Conservation (phyloP, 1,140 invertebrate genomes). For the Rhizoglyphus robini region DNA sequence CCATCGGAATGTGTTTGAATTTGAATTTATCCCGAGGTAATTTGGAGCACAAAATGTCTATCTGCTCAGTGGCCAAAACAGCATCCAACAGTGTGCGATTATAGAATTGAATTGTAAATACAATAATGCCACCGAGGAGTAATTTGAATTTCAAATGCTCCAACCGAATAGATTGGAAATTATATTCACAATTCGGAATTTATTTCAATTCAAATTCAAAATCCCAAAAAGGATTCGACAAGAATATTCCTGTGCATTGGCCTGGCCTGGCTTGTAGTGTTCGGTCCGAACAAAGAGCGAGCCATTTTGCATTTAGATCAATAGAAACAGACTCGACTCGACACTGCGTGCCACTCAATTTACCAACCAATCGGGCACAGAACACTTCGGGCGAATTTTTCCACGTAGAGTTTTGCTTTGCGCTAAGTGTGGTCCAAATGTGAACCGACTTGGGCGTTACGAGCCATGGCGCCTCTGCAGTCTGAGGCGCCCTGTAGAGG, state of each 20-base stretch:
- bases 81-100: background rate
- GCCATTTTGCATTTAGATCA: too few relatives aligned
- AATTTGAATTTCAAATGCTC: constrained; percentile 8
- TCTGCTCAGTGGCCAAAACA: background rate
- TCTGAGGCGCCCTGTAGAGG: too few relatives aligned
- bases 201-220: constrained; percentile 15
- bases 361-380: too few relatives aligned
- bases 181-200: constrained; percentile 13
- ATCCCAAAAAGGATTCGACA: constrained; percentile 6
- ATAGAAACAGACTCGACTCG: too few relatives aligned
- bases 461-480: too few relatives aligned
- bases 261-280: too few relatives aligned
- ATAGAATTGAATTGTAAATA: constrained; percentile 14
- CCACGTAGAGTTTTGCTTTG: too few relatives aligned
- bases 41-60: background rate
- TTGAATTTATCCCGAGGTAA: constrained; percentile 8
- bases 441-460: too few relatives aligned
- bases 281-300: too few relatives aligned
- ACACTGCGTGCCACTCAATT: too few relatives aligned
- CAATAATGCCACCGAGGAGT: constrained; percentile 1
- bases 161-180: background rate
- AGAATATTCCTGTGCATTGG: constrained; percentile 3
- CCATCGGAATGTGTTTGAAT: constrained; percentile 3
- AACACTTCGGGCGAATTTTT: too few relatives aligned
- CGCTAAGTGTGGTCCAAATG: too few relatives aligned